phyloP scores from a whole-genome alignment of 2,888 invertebrate species.

The Ecliptopera silaceata region DNA sequence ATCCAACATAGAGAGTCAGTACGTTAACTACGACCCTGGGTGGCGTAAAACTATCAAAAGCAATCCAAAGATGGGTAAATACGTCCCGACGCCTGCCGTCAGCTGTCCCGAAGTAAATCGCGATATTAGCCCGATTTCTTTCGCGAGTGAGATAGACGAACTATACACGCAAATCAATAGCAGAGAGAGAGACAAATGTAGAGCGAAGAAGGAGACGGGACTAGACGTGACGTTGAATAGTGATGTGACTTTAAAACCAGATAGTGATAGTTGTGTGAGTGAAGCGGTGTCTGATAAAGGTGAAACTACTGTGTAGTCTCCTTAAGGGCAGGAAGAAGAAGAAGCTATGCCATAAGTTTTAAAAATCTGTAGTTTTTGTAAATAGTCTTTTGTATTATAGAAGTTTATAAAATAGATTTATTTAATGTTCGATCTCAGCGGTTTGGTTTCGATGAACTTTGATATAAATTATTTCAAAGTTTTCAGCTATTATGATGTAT shows the following conservation, averaged over 20 bases:
- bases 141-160: conserved; percentile 85
- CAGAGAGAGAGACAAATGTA: conserved; percentile 65
- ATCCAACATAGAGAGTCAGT: conserved; percentile 77
- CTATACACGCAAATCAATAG: conserved; percentile 87
- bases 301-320: conserved; percentile 66
- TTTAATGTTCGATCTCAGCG: conserved; percentile 23
- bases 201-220: conserved; percentile 57
- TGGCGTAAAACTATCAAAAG: conserved; percentile 75
- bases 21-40: conserved; percentile 83
- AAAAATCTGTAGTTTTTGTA: conserved; percentile 20
- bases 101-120: conserved; percentile 77
- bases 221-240: conserved; percentile 71
- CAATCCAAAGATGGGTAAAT: conserved; percentile 70
- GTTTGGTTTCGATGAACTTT: conserved; percentile 6
- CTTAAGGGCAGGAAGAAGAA: conserved; percentile 41
- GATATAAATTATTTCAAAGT: neutral
- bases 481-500: conserved; percentile 9
- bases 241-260: conserved; percentile 74
- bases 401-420: conserved; percentile 15
- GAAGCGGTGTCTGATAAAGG: conserved; percentile 73
- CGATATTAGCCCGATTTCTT: conserved; percentile 71
- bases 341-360: conserved; percentile 36
- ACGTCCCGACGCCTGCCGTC: conserved; percentile 69
- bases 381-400: conserved; percentile 25
- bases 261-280: conserved; percentile 79